Base-by-base conservation (phyloP, 2,113 vertebrate species). In the Lonchura striata region DNA sequence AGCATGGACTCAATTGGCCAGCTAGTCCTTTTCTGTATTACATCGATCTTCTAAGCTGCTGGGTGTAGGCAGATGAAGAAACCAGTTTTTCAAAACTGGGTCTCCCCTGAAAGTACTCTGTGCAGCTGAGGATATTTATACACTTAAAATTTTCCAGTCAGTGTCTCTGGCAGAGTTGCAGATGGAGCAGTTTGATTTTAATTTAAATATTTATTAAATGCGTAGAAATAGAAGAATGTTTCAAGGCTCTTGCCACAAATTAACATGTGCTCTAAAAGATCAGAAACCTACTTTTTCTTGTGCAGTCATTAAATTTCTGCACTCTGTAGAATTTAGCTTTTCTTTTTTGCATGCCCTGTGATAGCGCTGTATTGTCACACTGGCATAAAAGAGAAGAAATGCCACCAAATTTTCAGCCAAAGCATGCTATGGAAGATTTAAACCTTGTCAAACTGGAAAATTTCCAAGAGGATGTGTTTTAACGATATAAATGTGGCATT, bases 401-500 rank as follows among this genome's bases (percentile, higher is more conserved):
- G 0, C 9, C 21, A 9, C 44, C 59, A 57, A 88, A 33, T 86
- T 90, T 88, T 88, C 41, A 92, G 18, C 15, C 33, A 44, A 39
- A 74, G 41, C 31, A 20, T 70, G 30, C 33, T 71, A 1, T 54
- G 24, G 28, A 60, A 50, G 41, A 47, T 28, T 90, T 79, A 56
- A 87, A 27, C 60, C 11, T 47, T 84, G n/a, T 18, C 15, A 79
- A 42, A 60, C 12, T 46, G 65, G 35, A 60, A 46, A 23, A 50
- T 27, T 69, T 79, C 9, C 24, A n/a, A 24, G 37, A 79, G 70
- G 39, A 64, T 4, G 1, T 74, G 28, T 94, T 86, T 68, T 96
- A 95, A 97, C 7, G 4, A 66, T 90, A 9, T 3, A 41, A 78
- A 92, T 84, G 69, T 96, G 94, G 24, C 8, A 27, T 91, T 89